Base-by-base conservation (phyloP, 2,797 vertebrate species). In the Anisognathus igniventris region DNA sequence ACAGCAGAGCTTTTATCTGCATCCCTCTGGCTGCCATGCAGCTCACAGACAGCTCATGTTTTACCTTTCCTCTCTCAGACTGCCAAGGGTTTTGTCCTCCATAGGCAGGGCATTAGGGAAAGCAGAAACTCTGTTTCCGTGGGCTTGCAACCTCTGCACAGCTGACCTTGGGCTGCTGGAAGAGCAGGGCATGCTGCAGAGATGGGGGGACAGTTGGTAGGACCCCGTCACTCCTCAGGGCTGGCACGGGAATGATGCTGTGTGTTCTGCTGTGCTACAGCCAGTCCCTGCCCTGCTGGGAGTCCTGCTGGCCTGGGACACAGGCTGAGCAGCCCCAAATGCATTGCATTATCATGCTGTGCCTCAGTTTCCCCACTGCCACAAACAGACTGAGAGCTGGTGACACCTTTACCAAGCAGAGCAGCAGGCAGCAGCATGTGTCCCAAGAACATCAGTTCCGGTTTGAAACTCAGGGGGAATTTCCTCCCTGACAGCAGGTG, bases 1-100 rank as follows among this genome's bases (percentile, higher is more conserved):
- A 81, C 78, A 93, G 88, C 61, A 68, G 47, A 83, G 86, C 61
- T 92, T 96, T 94, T 86, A 95, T 92, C 86, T 76, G 53, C 90
- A 73, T 78, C 65, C 31, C 68, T 56, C 58, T 6, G 45, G 58
- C 84, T 93, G 94, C 51, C 86, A 84, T 2, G 6, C 54, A 48
- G 57, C n/a, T 90, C 27, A 6, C 35, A 70, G 78, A 35, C 47
- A 72, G 93, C 65, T 93, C 2, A 1, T 23, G 44, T 47, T 77
- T 76, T 74, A 86, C 56, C 71, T 3, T 1, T 57, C 31, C 76
- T 72, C 62, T 75, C 72, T 62, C 58, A 42, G 57, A 50, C 54
- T n/a, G 7, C 40, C 6, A 7, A 28, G 7, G 2, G 14, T 33
- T 80, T 66, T 75, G 44, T 30, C 22, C 28, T 64, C 56, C 66